A percentile compares a stretch with the other conserved stretches of the same genome.
phyloP scores from a whole-genome alignment of 2,797 vertebrate species.

The Propithecus perrieri region DNA sequence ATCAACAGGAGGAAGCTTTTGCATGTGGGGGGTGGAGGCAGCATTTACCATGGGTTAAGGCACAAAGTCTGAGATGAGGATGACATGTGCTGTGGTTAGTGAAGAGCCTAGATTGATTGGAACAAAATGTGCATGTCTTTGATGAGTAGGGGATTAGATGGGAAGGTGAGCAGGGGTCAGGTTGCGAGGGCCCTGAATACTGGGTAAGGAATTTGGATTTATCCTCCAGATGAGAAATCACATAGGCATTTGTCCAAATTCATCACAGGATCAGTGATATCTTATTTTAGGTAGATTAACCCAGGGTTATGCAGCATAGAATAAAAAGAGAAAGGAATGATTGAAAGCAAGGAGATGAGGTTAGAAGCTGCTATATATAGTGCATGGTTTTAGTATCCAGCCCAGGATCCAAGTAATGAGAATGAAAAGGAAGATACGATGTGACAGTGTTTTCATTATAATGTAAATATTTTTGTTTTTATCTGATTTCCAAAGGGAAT shows the following conservation, averaged over 20 bases:
- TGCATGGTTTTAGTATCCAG: neutral
- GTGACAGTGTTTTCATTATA: neutral
- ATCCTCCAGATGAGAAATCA: slow-evolving; percentile 39
- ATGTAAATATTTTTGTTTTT: neutral
- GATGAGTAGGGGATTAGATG: neutral
- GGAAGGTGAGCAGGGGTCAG: neutral
- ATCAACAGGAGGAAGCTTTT: neutral
- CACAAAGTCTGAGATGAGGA: neutral
- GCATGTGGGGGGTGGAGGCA: neutral
- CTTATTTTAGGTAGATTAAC: slow-evolving; percentile 56
- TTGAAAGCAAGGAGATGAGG: neutral
- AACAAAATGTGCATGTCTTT: slow-evolving; percentile 11
- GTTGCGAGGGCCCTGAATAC: neutral
- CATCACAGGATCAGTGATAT: slow-evolving; percentile 18
- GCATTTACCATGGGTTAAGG: neutral
- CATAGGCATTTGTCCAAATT: slow-evolving; percentile 43
- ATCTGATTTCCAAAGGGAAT: neutral
- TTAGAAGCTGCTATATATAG: neutral
- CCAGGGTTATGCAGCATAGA: neutral
- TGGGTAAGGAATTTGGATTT: slow-evolving; percentile 45
- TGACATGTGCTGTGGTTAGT: neutral
- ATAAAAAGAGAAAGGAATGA: neutral
- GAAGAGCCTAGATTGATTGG: slow-evolving; percentile 1
- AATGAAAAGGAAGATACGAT: neutral
- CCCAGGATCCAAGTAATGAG: neutral